Percentiles rank a stretch among this genome's conserved stretches.
Evolutionary conservation across 23 tunicate species (phyloP).

Genomic region (Halocynthia aurantium): DNA sequence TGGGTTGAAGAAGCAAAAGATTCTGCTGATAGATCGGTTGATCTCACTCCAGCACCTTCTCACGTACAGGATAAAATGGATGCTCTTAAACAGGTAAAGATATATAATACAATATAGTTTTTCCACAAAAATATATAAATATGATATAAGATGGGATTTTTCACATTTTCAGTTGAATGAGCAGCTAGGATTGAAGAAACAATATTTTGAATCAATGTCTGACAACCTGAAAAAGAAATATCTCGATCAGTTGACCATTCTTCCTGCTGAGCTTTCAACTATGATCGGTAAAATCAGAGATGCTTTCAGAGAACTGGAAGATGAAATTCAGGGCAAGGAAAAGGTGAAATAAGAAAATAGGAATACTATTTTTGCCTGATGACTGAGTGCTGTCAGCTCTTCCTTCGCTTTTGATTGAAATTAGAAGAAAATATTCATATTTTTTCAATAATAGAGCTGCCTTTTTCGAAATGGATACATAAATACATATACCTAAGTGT

Average conservation of each 20-base stretch:
- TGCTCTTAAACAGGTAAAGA: slow-evolving; percentile 63
- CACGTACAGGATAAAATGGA: slow-evolving; percentile 65
- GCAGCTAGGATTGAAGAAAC: slow-evolving; percentile 52
- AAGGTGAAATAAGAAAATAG: slow-evolving; percentile 26
- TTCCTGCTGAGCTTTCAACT: slow-evolving; percentile 71
- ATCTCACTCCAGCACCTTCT: slow-evolving; percentile 56
- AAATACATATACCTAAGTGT: too few relatives aligned
- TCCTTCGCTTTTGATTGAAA: background rate
- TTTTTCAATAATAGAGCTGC: background rate
- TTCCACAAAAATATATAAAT: too few relatives aligned
- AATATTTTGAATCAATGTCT: slow-evolving; percentile 50
- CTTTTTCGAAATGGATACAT: background rate
- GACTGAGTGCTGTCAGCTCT: too few relatives aligned
- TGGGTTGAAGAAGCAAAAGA: slow-evolving; percentile 70
- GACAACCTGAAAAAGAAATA: slow-evolving; percentile 77
- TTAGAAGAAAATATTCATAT: background rate
- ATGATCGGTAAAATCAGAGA: slow-evolving; percentile 62
- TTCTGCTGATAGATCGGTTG: slow-evolving; percentile 41
- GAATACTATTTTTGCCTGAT: background rate
- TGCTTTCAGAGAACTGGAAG: slow-evolving; percentile 61
- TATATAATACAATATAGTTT: too few relatives aligned
- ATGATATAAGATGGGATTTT: background rate
- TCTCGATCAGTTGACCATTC: slow-evolving; percentile 40
- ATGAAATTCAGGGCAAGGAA: slow-evolving; percentile 61
- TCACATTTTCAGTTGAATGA: slow-evolving; percentile 51